These are phyloP conservation scores for Trichacis sp. DNA, from an alignment of 2,888 invertebrate species.

Conservation along the genomic window DNA sequence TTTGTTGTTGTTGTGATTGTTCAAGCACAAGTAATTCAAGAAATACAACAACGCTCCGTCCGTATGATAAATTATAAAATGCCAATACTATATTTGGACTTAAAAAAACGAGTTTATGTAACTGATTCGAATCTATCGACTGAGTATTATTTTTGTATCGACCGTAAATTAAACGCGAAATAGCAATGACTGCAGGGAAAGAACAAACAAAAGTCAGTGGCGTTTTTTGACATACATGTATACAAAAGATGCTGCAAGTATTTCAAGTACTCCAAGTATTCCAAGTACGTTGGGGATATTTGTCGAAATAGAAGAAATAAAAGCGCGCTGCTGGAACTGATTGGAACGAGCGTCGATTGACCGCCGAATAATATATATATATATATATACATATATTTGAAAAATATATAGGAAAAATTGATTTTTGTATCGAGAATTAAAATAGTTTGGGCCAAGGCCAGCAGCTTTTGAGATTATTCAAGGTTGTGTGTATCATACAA, in stretches of 20 bases:
- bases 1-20: background rate
- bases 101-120: conserved; percentile 46
- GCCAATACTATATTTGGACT: background rate
- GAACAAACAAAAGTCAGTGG: background rate
- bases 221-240: too few relatives aligned
- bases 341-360: background rate
- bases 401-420: conserved; percentile 46
- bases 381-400: background rate
- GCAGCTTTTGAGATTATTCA: conserved; percentile 69
- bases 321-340: background rate
- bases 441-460: conserved; percentile 63
- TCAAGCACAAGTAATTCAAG: too few relatives aligned
- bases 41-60: conserved; percentile 5
- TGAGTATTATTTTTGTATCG: conserved; percentile 64
- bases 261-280: too few relatives aligned
- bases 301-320: conserved; percentile 24
- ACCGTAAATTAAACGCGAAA: too few relatives aligned
- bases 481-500: conserved; percentile 69
- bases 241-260: too few relatives aligned
- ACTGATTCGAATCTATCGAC: conserved; percentile 64
- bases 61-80: too few relatives aligned
- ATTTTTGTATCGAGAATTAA: conserved; percentile 61
- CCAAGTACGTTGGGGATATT: too few relatives aligned
- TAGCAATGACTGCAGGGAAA: too few relatives aligned
- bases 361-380: conserved; percentile 18